Conservation (phyloP, 2,113 vertebrate species). For the Calidris pugnax region DNA sequence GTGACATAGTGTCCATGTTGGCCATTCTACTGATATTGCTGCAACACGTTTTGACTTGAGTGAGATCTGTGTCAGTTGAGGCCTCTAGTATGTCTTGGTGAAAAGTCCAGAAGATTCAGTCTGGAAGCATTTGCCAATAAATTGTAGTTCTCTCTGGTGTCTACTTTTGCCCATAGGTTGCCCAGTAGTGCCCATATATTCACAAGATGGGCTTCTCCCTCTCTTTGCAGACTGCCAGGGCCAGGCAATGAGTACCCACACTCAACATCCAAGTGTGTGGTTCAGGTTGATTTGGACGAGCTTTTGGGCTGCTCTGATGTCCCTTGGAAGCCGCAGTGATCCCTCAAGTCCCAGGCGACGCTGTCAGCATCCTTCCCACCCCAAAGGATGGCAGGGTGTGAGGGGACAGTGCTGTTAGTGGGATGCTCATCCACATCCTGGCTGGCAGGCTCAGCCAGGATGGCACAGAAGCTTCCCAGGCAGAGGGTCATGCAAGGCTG, state of each 20-base stretch:
- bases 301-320: not conserved
- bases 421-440: not conserved
- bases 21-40: not conserved
- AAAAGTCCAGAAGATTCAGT: not conserved
- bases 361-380: not conserved
- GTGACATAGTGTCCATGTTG: not conserved
- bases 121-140: not conserved
- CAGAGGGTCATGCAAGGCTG: not conserved
- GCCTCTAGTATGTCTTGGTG: not conserved
- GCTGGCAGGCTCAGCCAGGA: not conserved
- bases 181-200: not conserved
- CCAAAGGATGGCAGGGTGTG: not conserved
- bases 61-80: not conserved
- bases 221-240: not conserved
- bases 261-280: not conserved
- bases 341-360: accelerated
- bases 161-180: not conserved
- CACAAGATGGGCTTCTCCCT: not conserved
- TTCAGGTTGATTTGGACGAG: accelerated
- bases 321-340: not conserved
- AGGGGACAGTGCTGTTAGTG: accelerated
- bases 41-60: not conserved
- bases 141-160: not conserved
- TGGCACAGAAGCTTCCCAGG: not conserved
- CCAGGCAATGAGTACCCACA: not conserved